Percentiles rank a stretch among this genome's conserved stretches.
These are phyloP conservation scores for Cuculus canorus DNA, from an alignment of 2,797 vertebrate species.

Conservation along the genomic window DNA sequence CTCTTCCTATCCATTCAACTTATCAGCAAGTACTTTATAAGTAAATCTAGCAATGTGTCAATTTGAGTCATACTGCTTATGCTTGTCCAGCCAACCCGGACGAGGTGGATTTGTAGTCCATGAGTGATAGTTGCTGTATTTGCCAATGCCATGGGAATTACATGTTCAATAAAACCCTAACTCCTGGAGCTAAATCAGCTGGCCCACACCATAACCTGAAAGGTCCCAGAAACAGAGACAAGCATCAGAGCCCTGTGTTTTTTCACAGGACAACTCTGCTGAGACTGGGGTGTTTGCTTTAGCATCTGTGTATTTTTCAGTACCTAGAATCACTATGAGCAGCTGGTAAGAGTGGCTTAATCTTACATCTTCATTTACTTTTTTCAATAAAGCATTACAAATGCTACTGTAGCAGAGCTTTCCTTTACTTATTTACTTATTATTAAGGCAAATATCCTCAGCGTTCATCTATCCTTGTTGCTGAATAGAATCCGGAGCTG, in stretches of 20 bases:
- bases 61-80: not conserved
- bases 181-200: not conserved
- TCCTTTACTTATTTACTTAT: not conserved
- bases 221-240: not conserved
- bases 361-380: not conserved
- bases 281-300: not conserved
- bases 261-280: not conserved
- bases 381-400: not conserved
- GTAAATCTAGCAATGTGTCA: not conserved
- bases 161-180: not conserved
- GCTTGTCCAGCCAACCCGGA: not conserved
- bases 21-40: not conserved
- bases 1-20: not conserved
- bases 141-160: not conserved
- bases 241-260: not conserved
- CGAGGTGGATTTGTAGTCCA: too few relatives aligned
- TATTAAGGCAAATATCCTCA: conserved; percentile 30
- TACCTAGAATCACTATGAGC: not conserved
- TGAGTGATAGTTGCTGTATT: not conserved
- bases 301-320: not conserved
- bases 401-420: not conserved
- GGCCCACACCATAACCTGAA: not conserved
- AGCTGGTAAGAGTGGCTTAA: not conserved
- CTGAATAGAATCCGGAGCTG: conserved; percentile 23
- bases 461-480: not conserved